Conservation (phyloP, 2,888 invertebrate species). For the Aspidiotus destructor region DNA sequence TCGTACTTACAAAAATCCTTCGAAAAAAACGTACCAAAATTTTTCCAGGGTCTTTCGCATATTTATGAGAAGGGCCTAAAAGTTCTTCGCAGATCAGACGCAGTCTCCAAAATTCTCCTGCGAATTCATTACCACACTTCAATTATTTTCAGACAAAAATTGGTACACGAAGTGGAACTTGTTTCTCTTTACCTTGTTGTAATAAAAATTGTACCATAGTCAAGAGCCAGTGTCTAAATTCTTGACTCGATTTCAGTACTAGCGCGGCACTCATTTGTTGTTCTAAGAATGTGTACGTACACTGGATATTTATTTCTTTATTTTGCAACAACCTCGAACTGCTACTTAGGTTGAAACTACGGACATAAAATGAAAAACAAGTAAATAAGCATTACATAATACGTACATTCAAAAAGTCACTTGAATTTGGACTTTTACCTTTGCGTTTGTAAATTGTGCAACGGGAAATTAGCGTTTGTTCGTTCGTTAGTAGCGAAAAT, state of each 20-base stretch:
- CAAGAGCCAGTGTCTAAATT: constrained; percentile 68
- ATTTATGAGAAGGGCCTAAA: constrained; percentile 59
- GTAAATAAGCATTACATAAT: neutral
- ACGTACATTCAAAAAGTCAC: neutral
- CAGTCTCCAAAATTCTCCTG: constrained; percentile 60
- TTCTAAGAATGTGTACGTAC: constrained; percentile 49
- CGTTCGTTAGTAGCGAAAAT: constrained; percentile 23
- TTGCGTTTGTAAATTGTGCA: constrained; percentile 34
- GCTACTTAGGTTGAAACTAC: constrained; percentile 17
- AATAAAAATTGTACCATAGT: constrained; percentile 51
- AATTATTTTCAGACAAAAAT: neutral
- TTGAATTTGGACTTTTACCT: constrained; percentile 25
- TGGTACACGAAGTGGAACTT: neutral
- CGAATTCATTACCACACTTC: neutral
- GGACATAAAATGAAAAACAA: neutral
- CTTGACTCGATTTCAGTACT: constrained; percentile 57
- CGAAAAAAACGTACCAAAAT: constrained; percentile 17
- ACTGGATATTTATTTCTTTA: constrained; percentile 39
- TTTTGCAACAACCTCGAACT: constrained; percentile 23
- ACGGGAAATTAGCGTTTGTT: constrained; percentile 20
- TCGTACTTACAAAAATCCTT: no score
- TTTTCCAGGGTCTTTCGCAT: constrained; percentile 8
- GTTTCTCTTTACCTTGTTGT: constrained; percentile 48
- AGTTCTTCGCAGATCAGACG: constrained; percentile 66
- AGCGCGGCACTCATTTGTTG: constrained; percentile 61